A percentile compares a stretch with the other conserved stretches of the same genome.
Evolutionary conservation across 2,888 invertebrate species (phyloP).

Genomic region (Gerosis bhagava): DNA sequence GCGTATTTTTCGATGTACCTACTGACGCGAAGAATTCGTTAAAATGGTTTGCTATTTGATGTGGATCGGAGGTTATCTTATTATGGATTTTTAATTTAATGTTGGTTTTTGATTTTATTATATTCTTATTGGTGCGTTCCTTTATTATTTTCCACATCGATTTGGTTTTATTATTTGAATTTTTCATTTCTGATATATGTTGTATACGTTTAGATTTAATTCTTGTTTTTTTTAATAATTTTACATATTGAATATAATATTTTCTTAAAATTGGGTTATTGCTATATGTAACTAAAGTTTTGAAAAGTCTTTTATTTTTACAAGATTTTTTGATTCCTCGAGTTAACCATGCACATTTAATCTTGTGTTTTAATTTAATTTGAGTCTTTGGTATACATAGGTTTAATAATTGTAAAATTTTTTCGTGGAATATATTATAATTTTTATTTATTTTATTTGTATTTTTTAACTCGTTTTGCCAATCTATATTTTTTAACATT

Average conservation of each 20-base stretch:
- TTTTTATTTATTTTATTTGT: no score
- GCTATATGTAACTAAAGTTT: not conserved
- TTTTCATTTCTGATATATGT: not conserved
- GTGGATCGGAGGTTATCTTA: not conserved
- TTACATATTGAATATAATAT: not conserved
- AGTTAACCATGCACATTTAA: not conserved
- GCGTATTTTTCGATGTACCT: not conserved
- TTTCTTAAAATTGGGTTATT: not conserved
- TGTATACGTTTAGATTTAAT: not conserved
- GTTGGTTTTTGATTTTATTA: not conserved
- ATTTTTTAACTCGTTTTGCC: no score
- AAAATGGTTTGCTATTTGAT: slow-evolving; percentile 5
- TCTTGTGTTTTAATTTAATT: not conserved
- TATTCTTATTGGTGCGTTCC: slow-evolving; percentile 5
- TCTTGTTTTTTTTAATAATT: slow-evolving; percentile 1
- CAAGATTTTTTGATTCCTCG: not conserved
- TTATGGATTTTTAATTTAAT: not conserved
- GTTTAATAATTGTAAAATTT: no score
- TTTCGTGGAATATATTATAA: no score
- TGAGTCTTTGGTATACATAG: no score
- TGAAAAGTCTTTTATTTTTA: not conserved
- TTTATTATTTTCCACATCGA: slow-evolving; percentile 14
- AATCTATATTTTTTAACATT: no score
- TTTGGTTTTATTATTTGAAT: slow-evolving; percentile 3
- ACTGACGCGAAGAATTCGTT: slow-evolving; percentile 12